phyloP scores from a whole-genome alignment of 2,113 vertebrate species.

The Cyprinodon variegatus region DNA sequence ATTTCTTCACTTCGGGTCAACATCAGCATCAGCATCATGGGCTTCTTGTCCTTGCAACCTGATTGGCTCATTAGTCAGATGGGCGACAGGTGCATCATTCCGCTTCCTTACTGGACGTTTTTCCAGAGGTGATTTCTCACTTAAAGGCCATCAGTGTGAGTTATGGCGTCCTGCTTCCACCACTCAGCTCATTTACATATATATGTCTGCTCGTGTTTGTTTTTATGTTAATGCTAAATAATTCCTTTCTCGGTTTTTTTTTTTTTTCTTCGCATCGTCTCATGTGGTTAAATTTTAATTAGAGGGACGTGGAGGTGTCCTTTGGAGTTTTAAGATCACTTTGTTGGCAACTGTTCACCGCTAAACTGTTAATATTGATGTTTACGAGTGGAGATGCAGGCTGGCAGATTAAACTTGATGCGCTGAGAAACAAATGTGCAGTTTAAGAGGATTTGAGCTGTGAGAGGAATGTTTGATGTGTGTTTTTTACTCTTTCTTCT shows the following conservation, averaged over 20 bases:
- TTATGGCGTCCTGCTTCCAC: slow-evolving; percentile 67
- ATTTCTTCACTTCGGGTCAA: slow-evolving; percentile 31
- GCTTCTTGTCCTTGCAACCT: slow-evolving; percentile 64
- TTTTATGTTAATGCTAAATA: slow-evolving; percentile 73
- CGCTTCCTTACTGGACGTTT: slow-evolving; percentile 60
- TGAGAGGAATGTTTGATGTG: slow-evolving; percentile 1
- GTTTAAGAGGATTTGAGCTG: slow-evolving; percentile 18
- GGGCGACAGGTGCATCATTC: slow-evolving; percentile 71
- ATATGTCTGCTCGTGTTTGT: slow-evolving; percentile 64
- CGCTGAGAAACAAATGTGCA: neutral
- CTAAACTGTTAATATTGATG: slow-evolving; percentile 60
- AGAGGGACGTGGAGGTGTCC: slow-evolving; percentile 60
- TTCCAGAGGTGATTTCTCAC: slow-evolving; percentile 54
- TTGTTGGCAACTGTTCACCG: slow-evolving; percentile 60
- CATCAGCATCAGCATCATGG: slow-evolving; percentile 55
- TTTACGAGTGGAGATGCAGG: slow-evolving; percentile 59
- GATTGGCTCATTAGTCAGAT: slow-evolving; percentile 74
- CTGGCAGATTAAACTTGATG: slow-evolving; percentile 45
- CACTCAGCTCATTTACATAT: slow-evolving; percentile 68
- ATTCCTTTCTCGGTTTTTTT: slow-evolving; percentile 5
- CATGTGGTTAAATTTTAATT: slow-evolving; percentile 66
- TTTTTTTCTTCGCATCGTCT: slow-evolving; percentile 18
- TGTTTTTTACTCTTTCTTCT: neutral
- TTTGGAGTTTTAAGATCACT: slow-evolving; percentile 69
- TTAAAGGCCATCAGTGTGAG: slow-evolving; percentile 67